Base-by-base conservation (phyloP, 1,140 invertebrate genomes). In the Hydropsyche tenuis region DNA sequence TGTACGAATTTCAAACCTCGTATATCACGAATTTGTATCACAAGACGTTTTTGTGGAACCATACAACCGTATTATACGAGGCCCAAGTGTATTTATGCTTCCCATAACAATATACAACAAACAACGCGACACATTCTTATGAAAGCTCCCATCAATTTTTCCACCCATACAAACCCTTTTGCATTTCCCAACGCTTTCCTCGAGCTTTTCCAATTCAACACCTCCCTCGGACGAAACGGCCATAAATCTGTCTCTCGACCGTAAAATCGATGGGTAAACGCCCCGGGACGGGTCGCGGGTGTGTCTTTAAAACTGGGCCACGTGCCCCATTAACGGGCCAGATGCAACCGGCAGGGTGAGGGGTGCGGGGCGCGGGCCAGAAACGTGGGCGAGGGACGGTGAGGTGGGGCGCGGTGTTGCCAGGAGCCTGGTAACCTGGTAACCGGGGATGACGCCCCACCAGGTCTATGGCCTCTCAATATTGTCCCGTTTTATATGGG, bases 371-470 rank as follows among this genome's bases (percentile, higher is more conserved):
- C 30, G 30, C 30, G 30, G 30, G 30, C 9, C 30, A 37, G 30
- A 37, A 9, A 37, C 30, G 30, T 37, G 30, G 3, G 30, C 30
- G 30, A 37, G 30, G 3, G 3, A 9, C 9, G n/a, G n/a, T n/a
- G n/a, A n/a, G n/a, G n/a, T n/a, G n/a, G n/a, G n/a, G n/a, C n/a
- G n/a, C n/a, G 37, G 12, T 48, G 62, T 66, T 18, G 42, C 65
- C 65, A n/a, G 65, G 65, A 48, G 22, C 43, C 22, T 7, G 65
- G 63, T 66, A 66, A 66, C 63, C 63, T 66, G 63, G 63, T 66
- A 66, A 66, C 63, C 63, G 63, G 63, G 63, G 30, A 66, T 66
- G 63, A 16, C 25, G 37, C 30, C 63, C 42, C 42, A 25, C 37
- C 63, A 45, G 65, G 65, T 68, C 65, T 68, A 68, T 46, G 65